phyloP scores from a whole-genome alignment of 2,888 invertebrate genomes.

The Idaea aversata region DNA sequence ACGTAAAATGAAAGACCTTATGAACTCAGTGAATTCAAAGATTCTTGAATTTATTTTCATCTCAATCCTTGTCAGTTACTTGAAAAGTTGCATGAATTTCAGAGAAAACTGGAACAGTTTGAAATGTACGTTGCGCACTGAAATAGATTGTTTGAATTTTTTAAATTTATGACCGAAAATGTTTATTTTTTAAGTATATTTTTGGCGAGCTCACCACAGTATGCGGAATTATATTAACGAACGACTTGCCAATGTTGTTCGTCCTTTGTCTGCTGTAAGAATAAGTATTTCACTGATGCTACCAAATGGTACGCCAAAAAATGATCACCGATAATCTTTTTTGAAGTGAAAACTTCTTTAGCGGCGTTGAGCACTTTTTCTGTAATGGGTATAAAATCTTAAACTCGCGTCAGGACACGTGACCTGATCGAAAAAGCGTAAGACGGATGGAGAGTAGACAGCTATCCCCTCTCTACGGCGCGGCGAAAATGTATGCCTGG shows the following conservation, averaged over 20 bases:
- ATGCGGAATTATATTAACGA: background rate
- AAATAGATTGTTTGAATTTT: background rate
- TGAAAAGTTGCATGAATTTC: constrained; percentile 26
- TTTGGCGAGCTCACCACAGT: background rate
- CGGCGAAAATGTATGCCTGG: too few relatives aligned
- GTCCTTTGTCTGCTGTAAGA: background rate
- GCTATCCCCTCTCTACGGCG: too few relatives aligned
- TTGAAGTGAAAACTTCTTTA: too few relatives aligned
- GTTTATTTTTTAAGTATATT: background rate
- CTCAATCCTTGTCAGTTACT: constrained; percentile 35
- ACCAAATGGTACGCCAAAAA: too few relatives aligned
- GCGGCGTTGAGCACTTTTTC: too few relatives aligned
- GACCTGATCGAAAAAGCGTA: too few relatives aligned
- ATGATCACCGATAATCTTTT: too few relatives aligned
- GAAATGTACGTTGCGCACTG: background rate
- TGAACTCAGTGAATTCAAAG: constrained; percentile 26
- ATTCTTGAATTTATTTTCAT: constrained; percentile 36
- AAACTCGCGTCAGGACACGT: too few relatives aligned
- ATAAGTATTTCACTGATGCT: too few relatives aligned
- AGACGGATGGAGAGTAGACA: too few relatives aligned
- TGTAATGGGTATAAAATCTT: too few relatives aligned
- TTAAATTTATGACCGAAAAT: background rate
- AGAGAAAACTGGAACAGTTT: constrained; percentile 5
- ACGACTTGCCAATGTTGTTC: background rate
- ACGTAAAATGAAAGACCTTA: constrained; percentile 31